phyloP scores from a whole-genome alignment of 2,888 invertebrate genomes.

The Hypomecis punctinalis region DNA sequence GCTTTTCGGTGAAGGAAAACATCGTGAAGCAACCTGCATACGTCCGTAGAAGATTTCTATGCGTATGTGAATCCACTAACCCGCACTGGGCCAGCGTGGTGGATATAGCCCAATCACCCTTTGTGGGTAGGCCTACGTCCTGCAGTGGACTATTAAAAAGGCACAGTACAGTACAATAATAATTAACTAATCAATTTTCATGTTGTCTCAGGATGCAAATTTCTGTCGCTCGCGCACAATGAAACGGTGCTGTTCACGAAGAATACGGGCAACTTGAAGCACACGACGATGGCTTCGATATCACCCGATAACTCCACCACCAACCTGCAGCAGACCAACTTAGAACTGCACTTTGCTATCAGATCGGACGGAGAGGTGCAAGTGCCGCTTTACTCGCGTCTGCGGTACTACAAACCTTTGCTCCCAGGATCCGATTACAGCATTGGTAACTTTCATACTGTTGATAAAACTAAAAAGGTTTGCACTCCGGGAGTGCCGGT shows the following conservation, averaged over 20 bases:
- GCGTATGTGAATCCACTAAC: too few species aligned
- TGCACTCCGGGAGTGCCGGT: too few species aligned
- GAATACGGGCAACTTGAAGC: background rate
- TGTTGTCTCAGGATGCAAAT: conserved; percentile 1
- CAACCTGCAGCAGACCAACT: conserved; percentile 7
- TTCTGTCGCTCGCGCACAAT: background rate
- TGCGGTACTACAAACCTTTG: background rate
- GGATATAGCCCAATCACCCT: too few species aligned
- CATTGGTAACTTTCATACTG: background rate
- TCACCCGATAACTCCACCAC: background rate
- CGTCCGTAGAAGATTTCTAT: too few species aligned
- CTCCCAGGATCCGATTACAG: background rate
- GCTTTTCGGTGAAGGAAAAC: too few species aligned
- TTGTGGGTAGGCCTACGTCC: too few species aligned
- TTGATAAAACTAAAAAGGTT: background rate
- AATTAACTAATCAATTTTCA: background rate
- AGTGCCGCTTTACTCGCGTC: background rate
- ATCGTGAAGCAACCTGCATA: too few species aligned
- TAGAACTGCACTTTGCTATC: conserved; percentile 2
- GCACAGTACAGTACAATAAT: too few species aligned
- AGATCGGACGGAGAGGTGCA: background rate
- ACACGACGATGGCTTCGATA: background rate
- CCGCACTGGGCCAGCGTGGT: too few species aligned
- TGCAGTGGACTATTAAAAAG: too few species aligned
- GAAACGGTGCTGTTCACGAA: background rate